phyloP scores from a whole-genome alignment of 1,140 invertebrate species.

The Trachelipus rathkii region DNA sequence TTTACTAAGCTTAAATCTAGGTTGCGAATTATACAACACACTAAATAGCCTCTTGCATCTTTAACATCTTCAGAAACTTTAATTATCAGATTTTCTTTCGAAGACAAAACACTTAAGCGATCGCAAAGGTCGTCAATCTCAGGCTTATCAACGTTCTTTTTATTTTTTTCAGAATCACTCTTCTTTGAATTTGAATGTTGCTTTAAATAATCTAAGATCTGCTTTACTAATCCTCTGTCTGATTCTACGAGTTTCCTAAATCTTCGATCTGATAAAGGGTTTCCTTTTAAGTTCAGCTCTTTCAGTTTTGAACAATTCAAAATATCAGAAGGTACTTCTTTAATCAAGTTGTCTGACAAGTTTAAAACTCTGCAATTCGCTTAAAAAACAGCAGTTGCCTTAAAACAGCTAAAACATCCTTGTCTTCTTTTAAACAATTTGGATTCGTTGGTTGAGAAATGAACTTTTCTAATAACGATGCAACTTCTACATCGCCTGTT shows the following conservation, averaged over 20 bases:
- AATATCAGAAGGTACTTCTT: too few relatives aligned
- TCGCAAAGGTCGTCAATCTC: neutral
- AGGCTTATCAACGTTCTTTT: neutral
- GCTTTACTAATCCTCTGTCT: conserved; percentile 61
- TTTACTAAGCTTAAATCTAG: neutral
- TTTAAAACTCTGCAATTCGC: conserved; percentile 62
- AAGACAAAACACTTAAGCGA: neutral
- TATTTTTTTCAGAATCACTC: neutral
- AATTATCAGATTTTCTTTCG: neutral
- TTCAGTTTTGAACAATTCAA: too few relatives aligned
- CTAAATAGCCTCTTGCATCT: neutral
- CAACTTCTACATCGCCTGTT: conserved; percentile 63
- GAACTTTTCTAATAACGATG: conserved; percentile 57
- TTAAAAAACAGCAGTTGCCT: conserved; percentile 66
- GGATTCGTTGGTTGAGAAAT: conserved; percentile 60
- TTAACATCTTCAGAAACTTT: neutral
- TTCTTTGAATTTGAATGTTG: conserved; percentile 51
- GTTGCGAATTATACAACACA: neutral
- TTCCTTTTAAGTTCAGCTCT: conserved; percentile 62
- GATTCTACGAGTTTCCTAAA: conserved; percentile 65
- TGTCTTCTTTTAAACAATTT: conserved; percentile 58
- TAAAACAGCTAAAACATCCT: conserved; percentile 63
- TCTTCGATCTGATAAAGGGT: conserved; percentile 66
- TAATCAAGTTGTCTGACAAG: too few relatives aligned
- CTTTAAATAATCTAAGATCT: conserved; percentile 64